Base-by-base conservation (phyloP, 2,888 invertebrate species). In the Atethmia centrago region DNA sequence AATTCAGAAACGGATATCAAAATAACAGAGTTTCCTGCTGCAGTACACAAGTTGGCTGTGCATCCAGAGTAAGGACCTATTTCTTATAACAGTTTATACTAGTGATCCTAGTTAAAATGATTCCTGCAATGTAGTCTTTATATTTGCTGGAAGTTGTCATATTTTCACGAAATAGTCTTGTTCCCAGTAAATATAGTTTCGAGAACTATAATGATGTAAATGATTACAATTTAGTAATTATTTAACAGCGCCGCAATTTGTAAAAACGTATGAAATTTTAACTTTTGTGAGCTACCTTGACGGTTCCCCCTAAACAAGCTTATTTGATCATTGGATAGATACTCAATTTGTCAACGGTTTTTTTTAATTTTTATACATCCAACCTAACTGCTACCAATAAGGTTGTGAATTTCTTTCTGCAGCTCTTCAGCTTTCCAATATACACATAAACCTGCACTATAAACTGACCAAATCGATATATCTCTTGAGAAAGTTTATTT, bases 21-120 rank as follows among this genome's bases (percentile, higher is more conserved):
- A 80, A 68, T 95, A 28, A 83, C 88, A 31, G 91, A 94, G 75
- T 94, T 95, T 72, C 95, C 95, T 19, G 93, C 94, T 59, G 91
- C 96, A 2, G 88, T 96, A 16, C 95, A 96, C 79, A 92, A 90
- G 87, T 80, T 96, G 71, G 87, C 87, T 55, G 79, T 94, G 42
- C 90, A 95, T 65, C 77, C 91, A 66, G 89, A 90, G 96, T 96
- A 90, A 93, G 94, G 92, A 56, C 21, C 42, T 45, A 9, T 59
- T 59, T 62, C 21, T 21, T 28, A 68, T 12, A 63, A 19, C 21
- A 21, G 10, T 28, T 31, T 21, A 45, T 10, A 21, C 42, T 28
- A 21, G 25, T 21, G 8, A 45, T 28, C 8, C 8, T 12, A 21
- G 25, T 69, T 36, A 28, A 10, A 28, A 19, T 9, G 28, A 28